Conservation (phyloP, 2,888 invertebrate genomes). For the Mythimna impura region DNA sequence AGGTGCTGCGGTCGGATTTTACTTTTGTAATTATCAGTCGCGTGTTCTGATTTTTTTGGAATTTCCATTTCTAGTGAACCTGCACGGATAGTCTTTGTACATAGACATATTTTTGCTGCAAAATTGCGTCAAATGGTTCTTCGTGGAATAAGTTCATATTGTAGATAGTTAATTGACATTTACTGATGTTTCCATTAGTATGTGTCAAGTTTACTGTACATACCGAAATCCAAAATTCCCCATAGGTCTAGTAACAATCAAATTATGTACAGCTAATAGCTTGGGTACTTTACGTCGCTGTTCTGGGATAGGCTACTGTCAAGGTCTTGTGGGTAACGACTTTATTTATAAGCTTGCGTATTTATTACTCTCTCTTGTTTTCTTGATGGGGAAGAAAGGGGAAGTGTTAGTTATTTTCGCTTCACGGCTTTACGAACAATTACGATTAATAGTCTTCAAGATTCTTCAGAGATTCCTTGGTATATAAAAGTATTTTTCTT, state of each 20-base stretch:
- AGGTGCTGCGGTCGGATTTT: slow-evolving; percentile 58
- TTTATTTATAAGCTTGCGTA: slow-evolving; percentile 29
- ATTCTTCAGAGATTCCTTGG: background rate
- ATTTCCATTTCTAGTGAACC: slow-evolving; percentile 24
- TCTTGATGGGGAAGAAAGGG: background rate
- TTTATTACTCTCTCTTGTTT: slow-evolving; percentile 27
- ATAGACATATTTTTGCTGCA: background rate
- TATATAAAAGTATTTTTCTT: background rate
- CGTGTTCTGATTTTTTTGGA: slow-evolving; percentile 54
- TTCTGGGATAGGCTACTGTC: slow-evolving; percentile 44
- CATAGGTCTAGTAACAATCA: slow-evolving; percentile 21
- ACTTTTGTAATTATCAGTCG: slow-evolving; percentile 61
- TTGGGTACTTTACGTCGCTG: slow-evolving; percentile 37
- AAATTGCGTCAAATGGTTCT: slow-evolving; percentile 4
- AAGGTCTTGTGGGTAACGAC: slow-evolving; percentile 34
- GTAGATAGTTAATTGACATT: slow-evolving; percentile 18
- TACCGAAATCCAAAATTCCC: slow-evolving; percentile 11
- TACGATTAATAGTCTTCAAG: background rate
- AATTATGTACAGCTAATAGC: slow-evolving; percentile 40
- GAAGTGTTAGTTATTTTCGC: background rate
- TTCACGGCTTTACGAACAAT: background rate
- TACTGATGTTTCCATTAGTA: slow-evolving; percentile 19
- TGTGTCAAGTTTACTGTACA: slow-evolving; percentile 10
- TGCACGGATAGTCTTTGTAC: slow-evolving; percentile 13
- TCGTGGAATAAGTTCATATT: background rate